phyloP scores from a whole-genome alignment of 2,113 vertebrate genomes.

The Aphyosemion australe region DNA sequence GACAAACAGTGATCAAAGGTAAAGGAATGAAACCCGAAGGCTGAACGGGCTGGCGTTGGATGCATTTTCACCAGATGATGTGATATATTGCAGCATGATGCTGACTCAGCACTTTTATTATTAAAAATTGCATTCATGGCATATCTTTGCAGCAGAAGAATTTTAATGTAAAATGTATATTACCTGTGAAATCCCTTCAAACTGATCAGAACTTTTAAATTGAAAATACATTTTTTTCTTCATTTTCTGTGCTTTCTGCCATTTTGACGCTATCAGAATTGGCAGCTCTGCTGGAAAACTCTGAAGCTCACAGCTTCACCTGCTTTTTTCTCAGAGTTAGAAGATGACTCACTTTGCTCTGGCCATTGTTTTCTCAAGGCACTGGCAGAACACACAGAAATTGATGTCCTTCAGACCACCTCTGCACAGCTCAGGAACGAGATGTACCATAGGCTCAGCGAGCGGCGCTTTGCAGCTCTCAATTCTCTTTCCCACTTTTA shows the following conservation, averaged over 20 bases:
- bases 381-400: constrained; percentile 12
- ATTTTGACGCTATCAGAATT: constrained; percentile 10
- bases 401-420: constrained; percentile 61
- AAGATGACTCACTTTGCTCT: constrained; percentile 49
- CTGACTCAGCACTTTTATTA: constrained; percentile 52
- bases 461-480: constrained; percentile 16
- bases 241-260: constrained; percentile 9
- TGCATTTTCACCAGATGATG: constrained; percentile 5
- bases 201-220: neutral
- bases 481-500: neutral
- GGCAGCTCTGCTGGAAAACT: constrained; percentile 11
- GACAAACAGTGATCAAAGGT: constrained; percentile 6
- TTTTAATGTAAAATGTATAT: too few relatives aligned
- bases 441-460: constrained; percentile 29
- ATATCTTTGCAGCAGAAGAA: neutral
- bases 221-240: neutral
- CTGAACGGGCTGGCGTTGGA: neutral
- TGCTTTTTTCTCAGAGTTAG: constrained; percentile 29
- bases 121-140: constrained; percentile 5
- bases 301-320: constrained; percentile 38
- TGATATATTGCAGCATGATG: constrained; percentile 26
- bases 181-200: neutral
- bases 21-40: constrained; percentile 20
- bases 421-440: constrained; percentile 59
- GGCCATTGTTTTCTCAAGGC: constrained; percentile 43